These are phyloP conservation scores for Leptinotarsa defecta DNA, from an alignment of 1,140 invertebrate genomes.

Conservation along the genomic window DNA sequence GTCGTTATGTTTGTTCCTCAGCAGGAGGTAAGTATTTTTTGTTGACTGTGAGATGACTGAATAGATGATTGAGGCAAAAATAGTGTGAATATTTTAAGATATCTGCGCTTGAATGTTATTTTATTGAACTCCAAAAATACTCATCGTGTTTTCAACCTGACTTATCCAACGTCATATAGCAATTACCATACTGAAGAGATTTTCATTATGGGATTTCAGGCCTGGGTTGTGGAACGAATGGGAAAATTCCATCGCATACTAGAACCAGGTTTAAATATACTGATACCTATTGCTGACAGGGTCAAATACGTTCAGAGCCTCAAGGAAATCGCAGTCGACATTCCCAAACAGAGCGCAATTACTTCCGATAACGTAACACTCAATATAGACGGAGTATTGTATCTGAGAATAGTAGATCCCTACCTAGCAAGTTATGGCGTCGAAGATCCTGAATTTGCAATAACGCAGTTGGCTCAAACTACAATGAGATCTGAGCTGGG, in stretches of 20 bases:
- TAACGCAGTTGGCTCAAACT: conserved; percentile 97
- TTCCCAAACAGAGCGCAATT: conserved; percentile 97
- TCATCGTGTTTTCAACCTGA: too few species aligned
- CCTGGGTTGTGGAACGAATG: conserved; percentile 99
- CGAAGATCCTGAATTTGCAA: conserved; percentile 99
- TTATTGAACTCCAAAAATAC: too few species aligned
- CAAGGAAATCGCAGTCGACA: conserved; percentile 99
- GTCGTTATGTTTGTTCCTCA: conserved; percentile 97
- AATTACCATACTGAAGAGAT: too few species aligned
- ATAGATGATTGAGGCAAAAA: background rate
- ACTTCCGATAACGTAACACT: conserved; percentile 97
- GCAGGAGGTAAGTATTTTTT: conserved; percentile 77
- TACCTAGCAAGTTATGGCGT: conserved; percentile 97
- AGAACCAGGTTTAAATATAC: conserved; percentile 91
- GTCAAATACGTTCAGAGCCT: conserved; percentile 98
- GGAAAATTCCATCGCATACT: conserved; percentile 93
- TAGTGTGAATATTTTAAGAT: too few species aligned
- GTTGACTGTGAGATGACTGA: background rate
- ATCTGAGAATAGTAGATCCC: conserved; percentile 91
- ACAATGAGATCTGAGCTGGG: conserved; percentile 99
- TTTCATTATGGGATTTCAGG: conserved; percentile 61
- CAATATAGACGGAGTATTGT: conserved; percentile 96
- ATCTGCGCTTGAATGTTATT: too few species aligned
- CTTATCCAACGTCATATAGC: too few species aligned
- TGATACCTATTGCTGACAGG: conserved; percentile 90